Base-by-base conservation (phyloP, 2,113 vertebrate species). In the Oplegnathus fasciatus region DNA sequence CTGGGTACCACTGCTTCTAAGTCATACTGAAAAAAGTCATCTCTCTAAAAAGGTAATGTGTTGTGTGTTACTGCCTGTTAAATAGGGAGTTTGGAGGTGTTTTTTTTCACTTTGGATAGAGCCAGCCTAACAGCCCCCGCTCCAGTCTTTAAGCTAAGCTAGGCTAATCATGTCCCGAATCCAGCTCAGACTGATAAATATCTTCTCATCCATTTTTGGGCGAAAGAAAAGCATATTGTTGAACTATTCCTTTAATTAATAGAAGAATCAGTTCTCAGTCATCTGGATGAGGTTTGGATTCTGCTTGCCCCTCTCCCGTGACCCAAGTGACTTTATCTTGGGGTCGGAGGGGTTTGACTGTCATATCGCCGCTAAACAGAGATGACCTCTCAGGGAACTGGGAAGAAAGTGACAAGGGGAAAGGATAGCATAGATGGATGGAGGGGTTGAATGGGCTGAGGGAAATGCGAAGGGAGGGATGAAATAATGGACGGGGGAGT, bases 401-500 rank as follows among this genome's bases (percentile, higher is more conserved):
- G 61, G 64, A 65, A 60, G 46, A 58, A 68, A 75, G 34, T 82
- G 86, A 81, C 80, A 87, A 50, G 66, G 85, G 32, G 2, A 73
- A 88, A 65, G 83, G 44, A 34, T 55, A 77, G 84, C 34, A 55
- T 22, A 85, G 79, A 89, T 74, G 60, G 79, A 93, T 86, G 68
- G 82, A 85, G 73, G 48, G 66, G 54, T 30, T 69, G 84, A 85
- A 88, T 46, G 32, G 83, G 75, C 68, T 2, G 60, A 79, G 78
- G 77, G 57, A 84, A 82, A 79, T 61, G 64, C 78, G 78, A 75
- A 87, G 69, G 83, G 70, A 89, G 66, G 64, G 60, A 73, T 82
- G 75, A 75, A 78, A 83, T 93, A 90, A 92, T 90, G 76, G 86
- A 87, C 15, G 32, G 76, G 67, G 65, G 68, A 79, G 87, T 54